These are phyloP conservation scores for Tenebrosternarchus preto DNA, from an alignment of 2,113 vertebrate genomes.

Conservation along the genomic window DNA sequence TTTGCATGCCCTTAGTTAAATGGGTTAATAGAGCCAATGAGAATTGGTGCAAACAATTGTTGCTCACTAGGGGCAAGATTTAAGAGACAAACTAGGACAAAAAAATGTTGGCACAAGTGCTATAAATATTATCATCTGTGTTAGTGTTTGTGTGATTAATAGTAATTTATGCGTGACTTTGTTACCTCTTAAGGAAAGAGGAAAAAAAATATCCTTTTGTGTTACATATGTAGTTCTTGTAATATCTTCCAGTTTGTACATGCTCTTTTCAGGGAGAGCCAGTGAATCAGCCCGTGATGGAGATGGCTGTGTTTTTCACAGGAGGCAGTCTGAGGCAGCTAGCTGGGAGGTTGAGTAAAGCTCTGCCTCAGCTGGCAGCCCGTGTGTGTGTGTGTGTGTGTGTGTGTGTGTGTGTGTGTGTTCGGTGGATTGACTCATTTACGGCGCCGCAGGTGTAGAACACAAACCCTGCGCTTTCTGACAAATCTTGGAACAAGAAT, in stretches of 20 bases:
- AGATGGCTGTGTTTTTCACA: slow-evolving; percentile 21
- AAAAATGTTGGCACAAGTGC: too few relatives aligned
- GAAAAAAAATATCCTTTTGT: too few relatives aligned
- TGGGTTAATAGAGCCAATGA: too few relatives aligned
- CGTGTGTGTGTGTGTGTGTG: background rate
- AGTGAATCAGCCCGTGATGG: slow-evolving; percentile 40
- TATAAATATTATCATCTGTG: too few relatives aligned
- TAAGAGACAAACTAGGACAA: too few relatives aligned
- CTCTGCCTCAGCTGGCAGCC: background rate
- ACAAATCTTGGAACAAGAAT: slow-evolving; percentile 30
- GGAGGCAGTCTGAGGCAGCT: slow-evolving; percentile 21
- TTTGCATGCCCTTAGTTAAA: background rate
- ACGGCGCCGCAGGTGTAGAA: slow-evolving; percentile 34
- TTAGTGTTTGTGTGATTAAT: background rate
- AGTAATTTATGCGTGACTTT: background rate
- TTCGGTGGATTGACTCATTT: slow-evolving; percentile 26
- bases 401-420: background rate
- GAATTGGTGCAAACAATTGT: too few relatives aligned
- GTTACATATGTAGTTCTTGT: background rate
- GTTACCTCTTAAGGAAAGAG: too few relatives aligned
- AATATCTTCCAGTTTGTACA: background rate
- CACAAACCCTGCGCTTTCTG: slow-evolving; percentile 35
- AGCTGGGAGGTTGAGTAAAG: slow-evolving; percentile 27
- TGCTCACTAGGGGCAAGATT: too few relatives aligned
- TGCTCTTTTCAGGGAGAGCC: background rate